Evolutionary conservation across 1,140 invertebrate genomes (phyloP).

Genomic region (Magallana ariakensis): DNA sequence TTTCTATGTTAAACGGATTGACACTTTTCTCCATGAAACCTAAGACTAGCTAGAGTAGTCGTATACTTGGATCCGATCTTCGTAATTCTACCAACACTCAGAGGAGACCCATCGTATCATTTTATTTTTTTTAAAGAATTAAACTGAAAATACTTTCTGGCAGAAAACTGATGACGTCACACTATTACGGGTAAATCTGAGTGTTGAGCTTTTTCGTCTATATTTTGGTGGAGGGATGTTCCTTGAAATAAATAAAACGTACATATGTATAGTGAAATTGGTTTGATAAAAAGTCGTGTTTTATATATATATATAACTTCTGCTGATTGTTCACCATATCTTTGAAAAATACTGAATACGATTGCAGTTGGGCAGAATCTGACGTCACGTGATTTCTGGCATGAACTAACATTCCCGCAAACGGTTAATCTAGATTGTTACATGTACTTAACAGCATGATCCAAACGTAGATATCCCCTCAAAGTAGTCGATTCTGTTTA

Average conservation of each 20-base stretch:
- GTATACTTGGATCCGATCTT: constrained; percentile 24
- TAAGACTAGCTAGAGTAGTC: background rate
- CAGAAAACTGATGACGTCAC: no score
- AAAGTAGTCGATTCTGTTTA: no score
- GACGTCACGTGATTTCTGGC: constrained; percentile 29
- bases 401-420: constrained; percentile 11
- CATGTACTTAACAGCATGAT: background rate
- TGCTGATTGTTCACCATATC: no score
- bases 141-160: no score
- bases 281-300: no score
- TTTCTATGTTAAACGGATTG: background rate
- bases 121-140: no score
- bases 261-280: no score
- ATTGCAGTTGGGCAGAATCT: constrained; percentile 28
- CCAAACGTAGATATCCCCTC: background rate
- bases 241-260: no score
- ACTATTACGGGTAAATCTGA: background rate
- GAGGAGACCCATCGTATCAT: background rate
- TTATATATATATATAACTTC: no score
- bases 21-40: background rate
- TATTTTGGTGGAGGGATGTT: background rate
- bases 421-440: background rate
- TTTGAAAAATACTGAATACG: background rate
- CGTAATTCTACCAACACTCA: background rate
- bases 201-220: background rate